Evolutionary conservation across 2,113 vertebrate genomes (phyloP).

Genomic region (Fregata magnificens): DNA sequence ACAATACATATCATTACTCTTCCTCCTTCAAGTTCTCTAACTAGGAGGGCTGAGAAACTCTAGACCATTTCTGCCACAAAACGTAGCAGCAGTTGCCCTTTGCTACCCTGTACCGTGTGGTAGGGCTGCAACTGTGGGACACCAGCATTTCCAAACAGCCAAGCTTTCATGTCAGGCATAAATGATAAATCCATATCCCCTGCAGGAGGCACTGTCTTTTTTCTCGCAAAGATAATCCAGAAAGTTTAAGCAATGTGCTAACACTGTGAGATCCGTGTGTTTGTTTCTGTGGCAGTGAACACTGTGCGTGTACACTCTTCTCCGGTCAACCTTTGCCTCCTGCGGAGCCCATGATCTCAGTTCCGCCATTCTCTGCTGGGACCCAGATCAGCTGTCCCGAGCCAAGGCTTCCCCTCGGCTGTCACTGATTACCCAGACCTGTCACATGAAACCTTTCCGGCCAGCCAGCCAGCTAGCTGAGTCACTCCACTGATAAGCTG

Average conservation of each 20-base stretch:
- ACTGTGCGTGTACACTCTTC: accelerated
- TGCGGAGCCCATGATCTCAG: not conserved
- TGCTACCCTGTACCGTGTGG: not conserved
- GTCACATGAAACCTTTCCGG: not conserved
- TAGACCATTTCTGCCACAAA: not conserved
- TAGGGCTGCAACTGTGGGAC: not conserved
- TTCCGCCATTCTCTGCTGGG: not conserved
- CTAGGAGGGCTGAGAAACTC: not conserved
- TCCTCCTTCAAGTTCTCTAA: not conserved
- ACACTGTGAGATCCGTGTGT: not conserved
- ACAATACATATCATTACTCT: not conserved
- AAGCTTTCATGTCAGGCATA: not conserved
- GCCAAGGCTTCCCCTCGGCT: not conserved
- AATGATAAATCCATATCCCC: not conserved
- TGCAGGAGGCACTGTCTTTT: not conserved
- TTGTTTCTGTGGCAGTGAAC: not conserved
- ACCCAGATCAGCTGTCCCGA: not conserved
- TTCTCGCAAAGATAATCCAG: not conserved
- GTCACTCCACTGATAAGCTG: not conserved
- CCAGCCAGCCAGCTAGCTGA: not conserved
- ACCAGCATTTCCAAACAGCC: not conserved
- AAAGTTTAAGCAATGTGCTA: not conserved
- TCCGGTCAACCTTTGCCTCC: not conserved
- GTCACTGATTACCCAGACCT: not conserved
- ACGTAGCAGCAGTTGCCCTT: not conserved